A percentile compares a stretch with the other conserved stretches of the same genome.
phyloP scores from a whole-genome alignment of 2,888 invertebrate genomes.

The Machimus atricapillus region DNA sequence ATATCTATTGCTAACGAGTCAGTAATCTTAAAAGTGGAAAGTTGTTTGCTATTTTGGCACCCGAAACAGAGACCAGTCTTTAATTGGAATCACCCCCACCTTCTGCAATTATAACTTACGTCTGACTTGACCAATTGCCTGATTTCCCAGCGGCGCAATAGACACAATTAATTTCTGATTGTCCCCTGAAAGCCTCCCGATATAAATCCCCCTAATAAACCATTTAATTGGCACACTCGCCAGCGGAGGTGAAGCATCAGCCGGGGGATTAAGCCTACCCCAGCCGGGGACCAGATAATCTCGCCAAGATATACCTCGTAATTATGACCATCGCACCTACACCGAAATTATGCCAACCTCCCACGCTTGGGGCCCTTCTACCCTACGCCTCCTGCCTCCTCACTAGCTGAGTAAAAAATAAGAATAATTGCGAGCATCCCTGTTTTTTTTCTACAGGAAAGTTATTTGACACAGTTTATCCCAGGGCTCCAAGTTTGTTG shows the following conservation, averaged over 20 bases:
- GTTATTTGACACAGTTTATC: conserved; percentile 25
- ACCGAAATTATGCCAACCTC: background rate
- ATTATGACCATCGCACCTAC: background rate
- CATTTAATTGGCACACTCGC: conserved; percentile 11
- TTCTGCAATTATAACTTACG: background rate
- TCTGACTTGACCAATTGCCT: background rate
- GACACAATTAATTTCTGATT: conserved; percentile 28
- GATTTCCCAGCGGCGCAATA: conserved; percentile 28
- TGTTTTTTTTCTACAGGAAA: background rate
- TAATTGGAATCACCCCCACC: background rate
- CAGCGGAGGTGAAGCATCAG: background rate
- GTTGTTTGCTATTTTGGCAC: background rate
- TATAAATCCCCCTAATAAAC: background rate
- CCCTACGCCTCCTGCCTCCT: background rate
- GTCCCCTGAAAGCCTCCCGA: background rate
- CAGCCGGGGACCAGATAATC: background rate
- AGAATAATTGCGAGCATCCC: background rate
- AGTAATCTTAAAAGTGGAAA: no score
- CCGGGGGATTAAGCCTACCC: background rate
- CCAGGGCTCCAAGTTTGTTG: background rate
- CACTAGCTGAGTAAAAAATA: background rate
- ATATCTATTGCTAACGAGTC: no score
- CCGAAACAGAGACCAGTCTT: background rate
- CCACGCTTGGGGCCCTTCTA: background rate
- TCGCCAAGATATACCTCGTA: background rate